Evolutionary conservation across 2,113 vertebrate genomes (phyloP).

Genomic region (Onychostruthus taczanowskii): DNA sequence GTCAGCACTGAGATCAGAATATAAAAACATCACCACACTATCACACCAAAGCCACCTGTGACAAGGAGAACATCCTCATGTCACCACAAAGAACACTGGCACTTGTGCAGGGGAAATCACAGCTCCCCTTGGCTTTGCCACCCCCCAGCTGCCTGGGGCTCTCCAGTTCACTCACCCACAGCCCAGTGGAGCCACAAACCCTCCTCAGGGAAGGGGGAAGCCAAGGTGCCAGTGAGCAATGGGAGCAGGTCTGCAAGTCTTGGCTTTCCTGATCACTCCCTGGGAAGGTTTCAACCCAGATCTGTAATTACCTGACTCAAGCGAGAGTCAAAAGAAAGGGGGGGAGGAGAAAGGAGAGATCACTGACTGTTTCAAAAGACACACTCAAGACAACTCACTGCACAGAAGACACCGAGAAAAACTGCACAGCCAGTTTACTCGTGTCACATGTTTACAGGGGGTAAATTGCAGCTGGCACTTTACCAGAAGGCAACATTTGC

Average conservation of each 20-base stretch:
- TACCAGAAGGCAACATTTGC: constrained; percentile 40
- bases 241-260: neutral
- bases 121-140: neutral
- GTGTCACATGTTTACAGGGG: constrained; percentile 23
- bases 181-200: neutral
- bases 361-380: neutral
- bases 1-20: neutral
- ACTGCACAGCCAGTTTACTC: neutral
- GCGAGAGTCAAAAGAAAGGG: neutral
- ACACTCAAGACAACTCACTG: neutral
- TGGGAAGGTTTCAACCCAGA: neutral
- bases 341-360: neutral
- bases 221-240: neutral
- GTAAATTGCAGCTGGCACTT: constrained; percentile 38
- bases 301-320: constrained; percentile 38
- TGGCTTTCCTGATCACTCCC: neutral
- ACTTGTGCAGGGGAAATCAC: neutral
- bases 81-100: neutral
- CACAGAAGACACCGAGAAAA: neutral
- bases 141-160: neutral
- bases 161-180: neutral
- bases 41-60: neutral
- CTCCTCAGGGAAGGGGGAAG: neutral
- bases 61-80: neutral
- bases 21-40: neutral